Conservation (phyloP, 2,113 vertebrate species). For the Tonatia bakeri region DNA sequence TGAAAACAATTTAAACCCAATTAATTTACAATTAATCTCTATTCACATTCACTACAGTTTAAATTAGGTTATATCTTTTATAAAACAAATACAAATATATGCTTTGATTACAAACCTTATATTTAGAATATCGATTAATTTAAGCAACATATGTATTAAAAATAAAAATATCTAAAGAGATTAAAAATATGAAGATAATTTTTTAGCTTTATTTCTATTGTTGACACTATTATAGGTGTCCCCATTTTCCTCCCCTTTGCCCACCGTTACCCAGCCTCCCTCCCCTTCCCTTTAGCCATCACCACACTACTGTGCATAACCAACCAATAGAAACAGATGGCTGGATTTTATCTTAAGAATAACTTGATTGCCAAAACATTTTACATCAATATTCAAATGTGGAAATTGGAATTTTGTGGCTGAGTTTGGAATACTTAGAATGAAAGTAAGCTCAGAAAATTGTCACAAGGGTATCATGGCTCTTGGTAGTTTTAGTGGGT, state of each 20-base stretch:
- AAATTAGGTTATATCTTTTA: background rate
- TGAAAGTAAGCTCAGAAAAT: background rate
- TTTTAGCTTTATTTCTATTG: background rate
- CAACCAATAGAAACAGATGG: too few relatives aligned
- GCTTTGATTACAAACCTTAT: background rate
- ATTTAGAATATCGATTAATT: background rate
- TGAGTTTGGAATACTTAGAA: background rate
- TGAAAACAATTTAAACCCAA: too few relatives aligned
- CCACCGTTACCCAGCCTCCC: too few relatives aligned
- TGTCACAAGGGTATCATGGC: background rate
- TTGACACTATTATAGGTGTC: too few relatives aligned
- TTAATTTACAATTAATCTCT: conserved; percentile 28
- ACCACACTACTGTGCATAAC: too few relatives aligned
- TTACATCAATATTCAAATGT: background rate
- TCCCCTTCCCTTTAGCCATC: too few relatives aligned
- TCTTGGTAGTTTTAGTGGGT: background rate
- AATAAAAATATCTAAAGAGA: background rate
- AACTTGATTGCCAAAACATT: background rate
- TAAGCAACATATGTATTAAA: background rate
- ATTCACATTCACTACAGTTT: conserved; percentile 35
- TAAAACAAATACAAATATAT: background rate
- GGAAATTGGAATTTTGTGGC: background rate
- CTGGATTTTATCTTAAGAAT: background rate
- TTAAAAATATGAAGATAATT: background rate
- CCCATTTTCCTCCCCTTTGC: too few relatives aligned